Evolutionary conservation across 2,113 vertebrate genomes (phyloP), one percentile per base, ranked within the genome.

Genomic region (Cochlearius cochlearius): DNA sequence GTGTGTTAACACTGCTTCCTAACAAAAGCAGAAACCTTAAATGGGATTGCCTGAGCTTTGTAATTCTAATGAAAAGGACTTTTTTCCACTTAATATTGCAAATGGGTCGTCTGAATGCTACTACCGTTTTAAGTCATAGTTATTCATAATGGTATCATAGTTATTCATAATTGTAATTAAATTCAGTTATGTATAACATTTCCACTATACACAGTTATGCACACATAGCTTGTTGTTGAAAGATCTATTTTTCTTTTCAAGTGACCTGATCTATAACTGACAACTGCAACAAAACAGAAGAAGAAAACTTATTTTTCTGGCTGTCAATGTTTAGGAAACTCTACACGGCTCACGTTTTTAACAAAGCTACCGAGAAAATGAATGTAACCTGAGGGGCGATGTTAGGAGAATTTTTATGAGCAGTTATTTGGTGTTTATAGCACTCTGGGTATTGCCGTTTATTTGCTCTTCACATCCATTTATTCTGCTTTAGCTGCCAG

Each of bases 381-480:
- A 80, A 77, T 60, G 64, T 11, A 95, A 91, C 30, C 64, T 23
- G 52, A 86, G 50, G 38, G 80, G 60, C 64, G 71, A 71, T 6
- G 32, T 90, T 81, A 76, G 53, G 12, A 91, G 74, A 90, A 79
- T 68, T 93, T 96, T 94, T 96, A 96, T 43, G 60, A 93, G 80
- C 58, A 63, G n/a, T 56, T 94, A 72, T 77, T 89, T 86, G 58
- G 26, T 71, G 59, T 96, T 94, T 95, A 95, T 72, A 59, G 88
- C n/a, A 73, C 83, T 96, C 80, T 81, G 60, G 60, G 26, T 86
- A 84, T 60, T 19, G 47, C 32, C 25, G 12, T 86, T 92, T 92
- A 87, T 94, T 94, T 94, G 86, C 59, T 92, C 94, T 94, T 89
- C 91, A 84, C 55, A 78, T 83, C 69, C 81, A 79, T 58, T 93